Evolutionary conservation across 2,113 vertebrate genomes (phyloP).

Genomic region (Verasper variegatus): DNA sequence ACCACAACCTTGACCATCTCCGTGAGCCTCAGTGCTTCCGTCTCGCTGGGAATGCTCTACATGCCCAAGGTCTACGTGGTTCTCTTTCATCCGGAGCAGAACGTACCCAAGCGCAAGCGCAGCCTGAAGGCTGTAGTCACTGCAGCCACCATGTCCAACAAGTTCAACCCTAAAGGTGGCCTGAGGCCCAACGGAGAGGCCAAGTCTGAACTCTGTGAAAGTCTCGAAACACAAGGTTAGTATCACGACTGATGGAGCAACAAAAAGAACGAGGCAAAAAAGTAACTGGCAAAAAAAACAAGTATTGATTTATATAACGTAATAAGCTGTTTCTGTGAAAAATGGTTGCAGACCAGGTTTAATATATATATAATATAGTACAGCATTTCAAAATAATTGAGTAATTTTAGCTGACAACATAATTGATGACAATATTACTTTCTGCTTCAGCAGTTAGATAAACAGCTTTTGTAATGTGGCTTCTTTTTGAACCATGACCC

Average conservation of each 20-base stretch:
- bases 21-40: constrained; percentile 95
- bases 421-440: constrained; percentile 27
- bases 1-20: constrained; percentile 96
- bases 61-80: constrained; percentile 98
- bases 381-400: constrained; percentile 1
- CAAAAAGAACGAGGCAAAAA: background rate
- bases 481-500: too few relatives aligned
- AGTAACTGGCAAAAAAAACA: background rate
- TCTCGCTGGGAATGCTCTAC: constrained; percentile 98
- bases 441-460: too few relatives aligned
- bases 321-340: constrained; percentile 1
- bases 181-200: constrained; percentile 95
- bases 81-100: constrained; percentile 97
- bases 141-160: constrained; percentile 96
- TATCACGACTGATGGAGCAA: background rate
- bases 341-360: background rate
- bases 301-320: background rate
- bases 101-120: constrained; percentile 95
- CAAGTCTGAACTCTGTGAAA: constrained; percentile 96
- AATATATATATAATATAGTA: background rate
- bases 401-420: constrained; percentile 32
- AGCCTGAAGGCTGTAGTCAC: constrained; percentile 97
- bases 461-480: too few relatives aligned
- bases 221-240: constrained; percentile 93
- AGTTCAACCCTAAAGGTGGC: constrained; percentile 93